Conservation (phyloP, 2,888 invertebrate species). For the Rhagophthalmus giganteus region DNA sequence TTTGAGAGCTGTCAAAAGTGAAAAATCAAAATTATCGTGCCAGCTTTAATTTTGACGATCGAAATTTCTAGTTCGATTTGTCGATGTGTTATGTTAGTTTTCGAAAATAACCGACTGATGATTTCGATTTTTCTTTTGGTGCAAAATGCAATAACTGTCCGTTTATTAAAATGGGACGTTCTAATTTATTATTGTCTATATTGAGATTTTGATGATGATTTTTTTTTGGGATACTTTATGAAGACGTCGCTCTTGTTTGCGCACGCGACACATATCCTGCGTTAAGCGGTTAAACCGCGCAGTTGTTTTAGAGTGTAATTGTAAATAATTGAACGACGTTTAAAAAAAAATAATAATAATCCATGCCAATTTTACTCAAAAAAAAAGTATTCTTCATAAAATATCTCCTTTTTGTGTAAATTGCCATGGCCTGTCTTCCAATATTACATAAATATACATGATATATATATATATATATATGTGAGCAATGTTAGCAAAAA, state of each 20-base stretch:
- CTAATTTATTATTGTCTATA: not conserved
- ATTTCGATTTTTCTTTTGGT: too few relatives aligned
- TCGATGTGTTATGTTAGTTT: too few relatives aligned
- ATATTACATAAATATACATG: constrained; percentile 40
- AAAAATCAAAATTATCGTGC: not conserved
- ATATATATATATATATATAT: constrained; percentile 29
- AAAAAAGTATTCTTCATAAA: constrained; percentile 13
- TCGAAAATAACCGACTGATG: too few relatives aligned
- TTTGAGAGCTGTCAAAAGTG: not conserved
- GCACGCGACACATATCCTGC: too few relatives aligned
- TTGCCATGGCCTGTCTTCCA: constrained; percentile 55
- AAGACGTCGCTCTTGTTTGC: too few relatives aligned
- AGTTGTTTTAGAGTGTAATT: too few relatives aligned
- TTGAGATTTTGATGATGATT: constrained; percentile 1
- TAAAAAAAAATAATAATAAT: not conserved
- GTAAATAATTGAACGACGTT: not conserved
- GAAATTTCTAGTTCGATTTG: too few relatives aligned
- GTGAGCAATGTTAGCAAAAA: constrained; percentile 25
- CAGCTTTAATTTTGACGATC: not conserved
- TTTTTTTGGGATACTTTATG: constrained; percentile 15
- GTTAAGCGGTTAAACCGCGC: too few relatives aligned
- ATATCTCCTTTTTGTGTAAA: constrained; percentile 28
- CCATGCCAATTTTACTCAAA: not conserved
- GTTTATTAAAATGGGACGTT: not conserved
- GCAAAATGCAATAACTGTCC: not conserved